Base-by-base conservation (phyloP, 2,888 invertebrate species). In the Octonoba sinensis region DNA sequence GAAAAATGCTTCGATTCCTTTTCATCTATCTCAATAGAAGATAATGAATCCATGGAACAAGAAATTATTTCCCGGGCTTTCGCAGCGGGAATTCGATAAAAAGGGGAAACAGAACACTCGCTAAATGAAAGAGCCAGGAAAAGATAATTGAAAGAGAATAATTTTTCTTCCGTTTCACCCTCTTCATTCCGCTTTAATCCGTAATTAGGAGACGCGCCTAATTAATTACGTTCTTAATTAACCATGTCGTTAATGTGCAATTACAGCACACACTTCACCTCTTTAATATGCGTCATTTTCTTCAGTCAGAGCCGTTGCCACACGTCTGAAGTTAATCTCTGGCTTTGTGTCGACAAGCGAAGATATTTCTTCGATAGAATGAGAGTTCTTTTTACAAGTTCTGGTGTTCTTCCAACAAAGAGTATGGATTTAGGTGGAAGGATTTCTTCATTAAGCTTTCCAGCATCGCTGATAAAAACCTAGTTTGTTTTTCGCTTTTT, bases 231-330 rank as follows among this genome's bases (percentile, higher is more conserved):
- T 64, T 47, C 70, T 70, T 77, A 77, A 77, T 77, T 77, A 77
- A 77, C 77, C 77, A 77, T 56, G 77, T 77, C 77, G 70, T 70
- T 77, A 77, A 77, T 77, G 77, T 64, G 77, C 77, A 77, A 77
- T 77, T 77, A 77, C 54, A 59, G 54, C 18, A 56, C 27, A 64
- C 46, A 65, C 64, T 69, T 46, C 56, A 65, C 22, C 24, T 65
- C 24, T 15, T 24, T 65, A 46, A 65, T 49, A 49, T 65, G 49
- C 24, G n/a, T 22, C 73, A 8, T 46, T 27, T 54, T 73, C 56
- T 36, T 36, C 51, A 60, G 51, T 46, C 49, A 51, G 18, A 62
- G 51, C 27, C 51, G 72, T 72, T 72, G 72, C 72, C 72, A 72
- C 72, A 66, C 49, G 51, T n/a, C 27, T 51, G 22, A 51, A 66